Percentiles rank a stretch among this genome's conserved stretches.
These are phyloP conservation scores for Troilus luridus DNA, from an alignment of 2,888 invertebrate species.

Conservation along the genomic window DNA sequence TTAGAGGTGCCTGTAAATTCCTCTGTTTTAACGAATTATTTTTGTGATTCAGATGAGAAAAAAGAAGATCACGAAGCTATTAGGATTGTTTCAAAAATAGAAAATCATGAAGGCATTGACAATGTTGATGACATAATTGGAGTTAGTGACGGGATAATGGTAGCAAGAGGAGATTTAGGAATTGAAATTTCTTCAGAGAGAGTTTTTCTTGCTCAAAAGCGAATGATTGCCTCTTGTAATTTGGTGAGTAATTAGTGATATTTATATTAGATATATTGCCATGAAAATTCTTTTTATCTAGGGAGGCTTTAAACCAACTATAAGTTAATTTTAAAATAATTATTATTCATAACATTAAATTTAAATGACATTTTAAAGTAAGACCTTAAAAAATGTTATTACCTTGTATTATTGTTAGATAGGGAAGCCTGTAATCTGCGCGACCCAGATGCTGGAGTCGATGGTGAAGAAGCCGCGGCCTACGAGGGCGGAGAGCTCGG, in stretches of 20 bases:
- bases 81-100: slow-evolving; percentile 94
- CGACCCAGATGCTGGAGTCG: slow-evolving; percentile 98
- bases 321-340: neutral
- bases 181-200: slow-evolving; percentile 98
- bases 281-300: neutral
- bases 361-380: too few species aligned
- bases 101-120: slow-evolving; percentile 96
- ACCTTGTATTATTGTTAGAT: slow-evolving; percentile 71
- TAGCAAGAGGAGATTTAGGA: slow-evolving; percentile 96
- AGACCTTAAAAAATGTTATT: too few species aligned
- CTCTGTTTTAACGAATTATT: neutral
- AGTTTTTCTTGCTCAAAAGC: slow-evolving; percentile 97
- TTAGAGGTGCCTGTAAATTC: neutral
- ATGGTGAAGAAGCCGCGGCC: slow-evolving; percentile 98
- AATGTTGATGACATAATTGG: slow-evolving; percentile 95
- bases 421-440: slow-evolving; percentile 98
- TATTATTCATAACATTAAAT: too few species aligned
- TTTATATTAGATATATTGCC: neutral
- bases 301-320: neutral
- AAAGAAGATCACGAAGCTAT: neutral
- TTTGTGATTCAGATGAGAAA: neutral
- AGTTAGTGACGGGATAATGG: slow-evolving; percentile 98
- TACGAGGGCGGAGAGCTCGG: slow-evolving; percentile 95
- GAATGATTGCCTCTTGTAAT: slow-evolving; percentile 97
- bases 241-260: slow-evolving; percentile 71